These are phyloP conservation scores for Acropternis orthonyx DNA, from an alignment of 2,797 vertebrate genomes.

Conservation along the genomic window DNA sequence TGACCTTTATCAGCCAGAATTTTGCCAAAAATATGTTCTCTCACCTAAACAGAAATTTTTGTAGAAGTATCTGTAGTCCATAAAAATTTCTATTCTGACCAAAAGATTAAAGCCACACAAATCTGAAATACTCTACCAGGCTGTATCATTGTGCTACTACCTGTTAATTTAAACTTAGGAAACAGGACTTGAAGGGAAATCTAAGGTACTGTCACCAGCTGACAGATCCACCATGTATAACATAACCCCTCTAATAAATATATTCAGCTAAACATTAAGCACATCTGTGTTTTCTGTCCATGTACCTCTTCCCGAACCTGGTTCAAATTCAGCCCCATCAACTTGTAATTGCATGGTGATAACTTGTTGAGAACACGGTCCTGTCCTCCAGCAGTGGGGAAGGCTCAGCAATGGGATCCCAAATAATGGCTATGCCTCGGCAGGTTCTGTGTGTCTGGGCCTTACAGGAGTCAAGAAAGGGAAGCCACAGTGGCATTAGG, in stretches of 20 bases:
- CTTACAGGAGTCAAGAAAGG: neutral
- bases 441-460: neutral
- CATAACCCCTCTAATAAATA: neutral
- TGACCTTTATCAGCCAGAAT: neutral
- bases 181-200: neutral
- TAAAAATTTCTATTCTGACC: neutral
- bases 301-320: neutral
- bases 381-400: neutral
- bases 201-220: neutral
- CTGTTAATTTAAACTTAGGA: neutral
- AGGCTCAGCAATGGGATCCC: neutral
- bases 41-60: neutral
- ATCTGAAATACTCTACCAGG: neutral
- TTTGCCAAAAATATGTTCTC: neutral
- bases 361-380: too few species aligned
- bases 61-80: neutral
- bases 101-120: neutral
- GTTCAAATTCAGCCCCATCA: neutral
- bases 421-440: neutral
- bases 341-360: neutral
- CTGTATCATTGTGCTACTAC: neutral
- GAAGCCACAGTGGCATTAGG: neutral
- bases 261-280: neutral
- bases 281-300: fast-evolving
- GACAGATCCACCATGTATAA: neutral